phyloP scores from a whole-genome alignment of 2,888 invertebrate genomes.

The Stegophylla sp. region DNA sequence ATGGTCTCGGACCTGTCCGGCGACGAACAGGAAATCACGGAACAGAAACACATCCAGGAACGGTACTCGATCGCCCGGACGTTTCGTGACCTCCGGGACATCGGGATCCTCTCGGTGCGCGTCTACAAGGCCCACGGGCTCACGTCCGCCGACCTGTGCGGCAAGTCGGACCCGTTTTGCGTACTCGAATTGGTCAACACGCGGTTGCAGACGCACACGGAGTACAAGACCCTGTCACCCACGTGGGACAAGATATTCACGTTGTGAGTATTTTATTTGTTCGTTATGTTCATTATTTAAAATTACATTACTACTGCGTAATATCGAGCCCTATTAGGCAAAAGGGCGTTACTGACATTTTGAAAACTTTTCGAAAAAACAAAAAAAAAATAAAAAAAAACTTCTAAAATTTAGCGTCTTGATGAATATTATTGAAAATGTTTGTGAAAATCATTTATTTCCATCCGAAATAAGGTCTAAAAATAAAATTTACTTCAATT shows the following conservation, averaged over 20 bases:
- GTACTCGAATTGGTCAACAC: constrained; percentile 94
- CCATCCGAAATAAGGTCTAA: too few species aligned
- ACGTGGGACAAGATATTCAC: constrained; percentile 99
- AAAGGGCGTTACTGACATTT: too few species aligned
- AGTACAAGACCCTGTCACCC: constrained; percentile 95
- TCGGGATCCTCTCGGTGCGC: constrained; percentile 93
- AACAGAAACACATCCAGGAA: constrained; percentile 61
- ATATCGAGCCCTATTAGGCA: too few species aligned
- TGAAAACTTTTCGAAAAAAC: too few species aligned
- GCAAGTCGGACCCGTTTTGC: constrained; percentile 98
- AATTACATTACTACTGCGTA: too few species aligned
- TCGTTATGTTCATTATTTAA: too few species aligned
- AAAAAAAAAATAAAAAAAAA: too few species aligned
- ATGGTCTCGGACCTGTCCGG: constrained; percentile 91
- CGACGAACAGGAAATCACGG: constrained; percentile 75
- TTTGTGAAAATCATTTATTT: too few species aligned
- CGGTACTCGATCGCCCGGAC: constrained; percentile 73
- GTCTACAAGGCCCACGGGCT: constrained; percentile 78
- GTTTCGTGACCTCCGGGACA: constrained; percentile 79
- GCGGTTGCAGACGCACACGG: constrained; percentile 95
- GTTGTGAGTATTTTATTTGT: too few species aligned
- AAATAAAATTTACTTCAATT: too few species aligned
- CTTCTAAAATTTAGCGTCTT: too few species aligned
- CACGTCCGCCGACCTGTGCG: constrained; percentile 93
- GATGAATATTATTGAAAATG: too few species aligned